Conservation (phyloP, 2,797 vertebrate genomes). For the Cryptoblepharus egeriae region DNA sequence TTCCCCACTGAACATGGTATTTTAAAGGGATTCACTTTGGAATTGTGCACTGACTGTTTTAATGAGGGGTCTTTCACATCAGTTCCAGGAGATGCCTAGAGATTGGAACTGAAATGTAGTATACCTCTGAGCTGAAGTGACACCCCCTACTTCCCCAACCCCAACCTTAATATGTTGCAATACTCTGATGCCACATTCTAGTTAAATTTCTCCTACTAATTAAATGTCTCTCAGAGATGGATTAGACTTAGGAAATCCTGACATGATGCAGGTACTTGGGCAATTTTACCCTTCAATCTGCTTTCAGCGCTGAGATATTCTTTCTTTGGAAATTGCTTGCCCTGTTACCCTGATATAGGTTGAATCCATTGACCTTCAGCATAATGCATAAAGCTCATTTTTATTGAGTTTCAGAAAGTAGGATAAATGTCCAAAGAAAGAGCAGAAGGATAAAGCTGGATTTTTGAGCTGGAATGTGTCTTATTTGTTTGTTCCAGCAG, state of each 20-base stretch:
- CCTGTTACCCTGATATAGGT: slow-evolving; percentile 10
- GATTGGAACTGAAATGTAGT: no score
- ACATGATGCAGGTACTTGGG: slow-evolving; percentile 15
- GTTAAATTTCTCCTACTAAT: background rate
- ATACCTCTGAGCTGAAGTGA: background rate
- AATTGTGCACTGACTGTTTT: background rate
- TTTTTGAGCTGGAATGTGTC: slow-evolving; percentile 1
- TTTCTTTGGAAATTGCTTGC: slow-evolving; percentile 4
- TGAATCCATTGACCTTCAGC: slow-evolving; percentile 18
- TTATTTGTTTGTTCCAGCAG: background rate
- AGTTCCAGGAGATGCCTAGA: background rate
- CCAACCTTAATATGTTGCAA: background rate
- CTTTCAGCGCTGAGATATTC: background rate
- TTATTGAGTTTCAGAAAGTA: slow-evolving; percentile 19
- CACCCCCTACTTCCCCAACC: no score
- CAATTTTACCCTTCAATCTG: slow-evolving; percentile 7
- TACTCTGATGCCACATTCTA: background rate
- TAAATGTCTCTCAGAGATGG: slow-evolving; percentile 9
- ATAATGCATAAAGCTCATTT: slow-evolving; percentile 10
- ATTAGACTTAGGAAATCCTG: slow-evolving; percentile 1
- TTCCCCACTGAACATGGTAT: background rate
- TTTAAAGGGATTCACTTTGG: background rate
- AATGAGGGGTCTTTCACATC: no score
- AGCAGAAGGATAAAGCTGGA: background rate
- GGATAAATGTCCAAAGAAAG: background rate